Conservation (phyloP, 2,113 vertebrate species). For the Catagonus wagneri region DNA sequence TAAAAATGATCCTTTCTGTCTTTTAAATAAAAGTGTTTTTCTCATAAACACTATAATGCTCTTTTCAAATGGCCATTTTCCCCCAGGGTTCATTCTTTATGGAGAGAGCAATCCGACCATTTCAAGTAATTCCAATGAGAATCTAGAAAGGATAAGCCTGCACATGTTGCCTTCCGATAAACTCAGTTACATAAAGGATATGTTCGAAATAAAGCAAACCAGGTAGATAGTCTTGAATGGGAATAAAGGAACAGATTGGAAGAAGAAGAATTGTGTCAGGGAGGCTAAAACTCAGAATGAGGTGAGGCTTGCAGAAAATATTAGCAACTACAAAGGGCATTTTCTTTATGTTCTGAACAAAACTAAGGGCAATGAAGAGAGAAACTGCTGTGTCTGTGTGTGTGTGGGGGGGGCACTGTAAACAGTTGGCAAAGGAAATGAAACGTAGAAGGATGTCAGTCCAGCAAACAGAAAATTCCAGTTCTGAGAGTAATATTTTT, state of each 20-base stretch:
- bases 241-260: not conserved
- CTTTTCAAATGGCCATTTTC: not conserved
- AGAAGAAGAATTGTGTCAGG: not conserved
- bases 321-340: not conserved
- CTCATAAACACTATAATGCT: constrained; percentile 29
- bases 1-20: not conserved
- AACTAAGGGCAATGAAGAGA: not conserved
- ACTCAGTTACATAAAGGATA: not conserved
- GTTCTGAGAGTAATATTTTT: not conserved
- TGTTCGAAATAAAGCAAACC: constrained; percentile 31
- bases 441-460: not conserved
- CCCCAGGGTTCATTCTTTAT: not conserved
- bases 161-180: constrained; percentile 32
- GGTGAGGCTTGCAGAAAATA: constrained; percentile 34
- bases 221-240: not conserved
- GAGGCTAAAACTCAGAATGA: not conserved
- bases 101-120: not conserved
- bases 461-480: constrained; percentile 14
- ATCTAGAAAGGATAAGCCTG: constrained; percentile 23
- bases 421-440: constrained; percentile 24
- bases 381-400: not conserved
- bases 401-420: not conserved
- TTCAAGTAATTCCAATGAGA: not conserved
- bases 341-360: constrained; percentile 18
- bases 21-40: constrained; percentile 40